A percentile compares a stretch with the other conserved stretches of the same genome.
Evolutionary conservation across 92 coral and sea anemone species (phyloP).

Genomic region (Bergia sp.): DNA sequence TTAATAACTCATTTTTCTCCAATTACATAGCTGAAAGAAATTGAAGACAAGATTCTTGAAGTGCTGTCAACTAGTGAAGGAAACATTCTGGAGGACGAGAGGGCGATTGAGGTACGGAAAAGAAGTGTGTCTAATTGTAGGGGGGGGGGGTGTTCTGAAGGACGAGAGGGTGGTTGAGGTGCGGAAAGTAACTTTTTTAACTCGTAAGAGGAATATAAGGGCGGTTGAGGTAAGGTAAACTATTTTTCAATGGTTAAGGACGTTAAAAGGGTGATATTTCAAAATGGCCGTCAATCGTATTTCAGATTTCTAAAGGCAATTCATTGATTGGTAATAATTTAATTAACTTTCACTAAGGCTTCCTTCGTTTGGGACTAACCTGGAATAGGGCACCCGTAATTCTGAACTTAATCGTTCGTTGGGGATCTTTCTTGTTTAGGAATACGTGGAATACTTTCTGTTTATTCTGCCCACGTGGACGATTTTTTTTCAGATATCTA

Average conservation of each 20-base stretch:
- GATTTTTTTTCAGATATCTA: too few relatives aligned
- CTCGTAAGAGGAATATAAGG: constrained; percentile 74
- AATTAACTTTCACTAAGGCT: too few relatives aligned
- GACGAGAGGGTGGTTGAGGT: constrained; percentile 80
- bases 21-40: constrained; percentile 77
- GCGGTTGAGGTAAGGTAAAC: neutral
- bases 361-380: neutral
- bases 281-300: neutral
- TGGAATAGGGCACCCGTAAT: neutral
- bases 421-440: too few relatives aligned
- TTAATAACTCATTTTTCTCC: neutral
- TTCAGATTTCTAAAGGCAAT: neutral
- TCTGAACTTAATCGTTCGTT: too few relatives aligned
- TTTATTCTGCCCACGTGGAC: too few relatives aligned
- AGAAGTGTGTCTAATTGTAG: neutral
- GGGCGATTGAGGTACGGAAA: constrained; percentile 86
- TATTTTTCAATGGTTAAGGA: constrained; percentile 26
- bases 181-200: neutral
- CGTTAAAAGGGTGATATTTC: neutral
- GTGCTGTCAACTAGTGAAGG: constrained; percentile 98
- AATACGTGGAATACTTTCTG: too few relatives aligned
- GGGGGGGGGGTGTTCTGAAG: constrained; percentile 89
- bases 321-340: neutral
- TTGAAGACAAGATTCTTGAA: constrained; percentile 97
- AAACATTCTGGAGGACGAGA: constrained; percentile 94